Evolutionary conservation across 2,113 vertebrate genomes (phyloP).

Genomic region (Danionella cerebrum): DNA sequence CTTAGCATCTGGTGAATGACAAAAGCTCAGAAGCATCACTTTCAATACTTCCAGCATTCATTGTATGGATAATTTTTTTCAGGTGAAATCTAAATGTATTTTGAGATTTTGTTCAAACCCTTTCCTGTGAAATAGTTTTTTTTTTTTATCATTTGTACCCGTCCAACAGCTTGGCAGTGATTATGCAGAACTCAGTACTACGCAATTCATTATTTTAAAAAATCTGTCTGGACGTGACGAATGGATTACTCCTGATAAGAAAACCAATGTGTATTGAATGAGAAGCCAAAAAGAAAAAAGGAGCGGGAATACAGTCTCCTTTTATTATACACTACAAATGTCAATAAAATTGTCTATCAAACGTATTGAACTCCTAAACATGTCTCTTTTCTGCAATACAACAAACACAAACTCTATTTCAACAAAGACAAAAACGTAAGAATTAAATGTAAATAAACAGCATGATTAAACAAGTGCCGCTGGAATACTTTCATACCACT

Average conservation of each 20-base stretch:
- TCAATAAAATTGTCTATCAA: slow-evolving; percentile 56
- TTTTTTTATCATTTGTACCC: slow-evolving; percentile 13
- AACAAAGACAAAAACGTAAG: too few species aligned
- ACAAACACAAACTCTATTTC: slow-evolving; percentile 6
- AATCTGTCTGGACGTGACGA: too few species aligned
- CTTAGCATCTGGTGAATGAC: too few species aligned
- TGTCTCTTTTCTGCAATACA: neutral
- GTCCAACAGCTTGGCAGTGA: too few species aligned
- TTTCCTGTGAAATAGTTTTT: slow-evolving; percentile 37
- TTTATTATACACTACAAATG: slow-evolving; percentile 52
- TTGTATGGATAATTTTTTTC: slow-evolving; percentile 38
- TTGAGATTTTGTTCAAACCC: slow-evolving; percentile 41
- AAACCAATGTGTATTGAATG: slow-evolving; percentile 18
- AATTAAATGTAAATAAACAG: too few species aligned
- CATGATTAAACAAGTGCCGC: too few species aligned
- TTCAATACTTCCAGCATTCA: neutral
- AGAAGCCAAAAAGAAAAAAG: slow-evolving; percentile 52
- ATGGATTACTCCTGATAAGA: too few species aligned
- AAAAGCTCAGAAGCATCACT: too few species aligned
- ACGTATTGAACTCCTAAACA: slow-evolving; percentile 54
- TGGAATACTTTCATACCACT: too few species aligned
- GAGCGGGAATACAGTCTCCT: slow-evolving; percentile 13
- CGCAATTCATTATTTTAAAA: too few species aligned
- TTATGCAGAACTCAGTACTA: too few species aligned
- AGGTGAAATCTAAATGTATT: slow-evolving; percentile 35